Percentiles rank a stretch among this genome's conserved stretches.
Conservation (phyloP, 1,140 invertebrate species). For the Drosophila burlai region DNA sequence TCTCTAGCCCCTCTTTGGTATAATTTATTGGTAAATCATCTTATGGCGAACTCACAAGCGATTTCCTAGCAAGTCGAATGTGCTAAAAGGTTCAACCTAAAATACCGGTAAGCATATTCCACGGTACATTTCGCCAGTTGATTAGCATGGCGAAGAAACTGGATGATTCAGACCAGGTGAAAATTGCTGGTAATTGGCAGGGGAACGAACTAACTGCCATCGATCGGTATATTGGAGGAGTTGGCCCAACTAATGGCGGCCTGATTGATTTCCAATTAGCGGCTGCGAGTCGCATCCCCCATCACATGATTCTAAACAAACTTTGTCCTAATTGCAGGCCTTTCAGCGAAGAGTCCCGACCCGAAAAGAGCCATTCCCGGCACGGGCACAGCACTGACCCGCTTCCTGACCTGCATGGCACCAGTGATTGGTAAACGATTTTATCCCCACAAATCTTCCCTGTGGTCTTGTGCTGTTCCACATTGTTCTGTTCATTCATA, state of each 20-base stretch:
- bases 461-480: conserved; percentile 25
- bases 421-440: conserved; percentile 81
- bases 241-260: conserved; percentile 51
- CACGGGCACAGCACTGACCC: conserved; percentile 76
- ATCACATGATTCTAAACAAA: conserved; percentile 69
- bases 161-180: conserved; percentile 62
- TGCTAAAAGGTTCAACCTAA: conserved; percentile 48
- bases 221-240: conserved; percentile 9
- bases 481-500: conserved; percentile 58
- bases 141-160: conserved; percentile 39
- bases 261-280: conserved; percentile 81
- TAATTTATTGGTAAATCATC: conserved; percentile 27
- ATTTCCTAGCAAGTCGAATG: conserved; percentile 20
- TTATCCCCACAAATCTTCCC: background rate
- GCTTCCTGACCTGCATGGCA: conserved; percentile 84
- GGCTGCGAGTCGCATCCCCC: conserved; percentile 32
- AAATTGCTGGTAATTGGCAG: conserved; percentile 44
- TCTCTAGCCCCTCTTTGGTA: conserved; percentile 13
- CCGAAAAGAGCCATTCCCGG: conserved; percentile 36
- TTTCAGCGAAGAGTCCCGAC: conserved; percentile 23
- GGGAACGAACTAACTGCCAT: conserved; percentile 15
- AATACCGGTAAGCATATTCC: conserved; percentile 18
- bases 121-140: conserved; percentile 29
- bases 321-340: conserved; percentile 76
- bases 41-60: background rate